Conservation (phyloP, 23 tunicate genomes). For the Aplidium turbinatum region DNA sequence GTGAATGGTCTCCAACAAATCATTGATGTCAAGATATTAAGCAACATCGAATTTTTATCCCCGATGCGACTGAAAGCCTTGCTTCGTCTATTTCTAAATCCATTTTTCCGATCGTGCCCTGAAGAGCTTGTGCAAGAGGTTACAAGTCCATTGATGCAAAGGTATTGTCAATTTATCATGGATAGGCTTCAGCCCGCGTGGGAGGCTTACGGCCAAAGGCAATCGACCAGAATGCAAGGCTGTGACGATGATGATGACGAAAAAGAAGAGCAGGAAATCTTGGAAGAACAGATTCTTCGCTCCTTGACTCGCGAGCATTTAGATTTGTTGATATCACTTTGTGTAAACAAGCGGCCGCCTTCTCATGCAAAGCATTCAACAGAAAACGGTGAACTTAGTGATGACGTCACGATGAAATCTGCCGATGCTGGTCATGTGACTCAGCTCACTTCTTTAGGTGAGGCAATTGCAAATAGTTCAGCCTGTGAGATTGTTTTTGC, state of each 20-base stretch:
- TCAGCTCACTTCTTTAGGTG: conserved; percentile 62
- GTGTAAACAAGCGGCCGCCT: conserved; percentile 65
- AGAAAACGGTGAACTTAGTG: conserved; percentile 8
- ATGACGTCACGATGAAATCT: conserved; percentile 18
- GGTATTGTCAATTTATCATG: conserved; percentile 60
- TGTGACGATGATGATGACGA: conserved; percentile 33
- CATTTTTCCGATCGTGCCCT: conserved; percentile 65
- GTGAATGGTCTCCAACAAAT: conserved; percentile 26
- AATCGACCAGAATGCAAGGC: conserved; percentile 26
- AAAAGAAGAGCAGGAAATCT: conserved; percentile 65
- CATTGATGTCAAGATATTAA: conserved; percentile 21
- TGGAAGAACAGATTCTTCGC: conserved; percentile 79
- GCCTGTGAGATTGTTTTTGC: conserved; percentile 40
- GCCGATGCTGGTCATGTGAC: conserved; percentile 12
- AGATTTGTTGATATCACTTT: conserved; percentile 50
- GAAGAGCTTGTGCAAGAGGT: conserved; percentile 22
- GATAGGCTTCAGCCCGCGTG: conserved; percentile 46
- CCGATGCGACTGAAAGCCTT: conserved; percentile 37
- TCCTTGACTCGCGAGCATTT: conserved; percentile 64
- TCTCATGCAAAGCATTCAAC: background rate
- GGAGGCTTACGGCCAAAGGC: conserved; percentile 45
- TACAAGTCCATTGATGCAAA: conserved; percentile 43
- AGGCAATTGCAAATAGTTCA: conserved; percentile 26
- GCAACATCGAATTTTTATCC: conserved; percentile 46
- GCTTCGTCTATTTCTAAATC: conserved; percentile 55